These are phyloP conservation scores for Acleris sparsana DNA, from an alignment of 2,888 invertebrate species.

Conservation along the genomic window DNA sequence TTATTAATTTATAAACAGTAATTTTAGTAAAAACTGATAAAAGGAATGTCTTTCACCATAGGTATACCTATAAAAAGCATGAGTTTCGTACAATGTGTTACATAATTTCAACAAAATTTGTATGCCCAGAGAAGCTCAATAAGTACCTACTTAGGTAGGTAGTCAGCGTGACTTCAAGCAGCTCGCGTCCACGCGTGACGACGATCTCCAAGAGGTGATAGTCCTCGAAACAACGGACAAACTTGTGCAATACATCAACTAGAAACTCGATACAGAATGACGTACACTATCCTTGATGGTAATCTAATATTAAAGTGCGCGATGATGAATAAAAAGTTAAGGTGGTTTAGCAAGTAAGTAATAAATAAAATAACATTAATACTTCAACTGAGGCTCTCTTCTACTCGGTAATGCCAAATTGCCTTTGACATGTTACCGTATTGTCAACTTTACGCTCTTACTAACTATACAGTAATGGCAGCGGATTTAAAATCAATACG, in stretches of 20 bases:
- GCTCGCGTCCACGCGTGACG: slow-evolving; percentile 25
- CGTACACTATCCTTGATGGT: slow-evolving; percentile 22
- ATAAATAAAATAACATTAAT: too few species aligned
- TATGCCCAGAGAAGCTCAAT: slow-evolving; percentile 12
- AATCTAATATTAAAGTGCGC: slow-evolving; percentile 27
- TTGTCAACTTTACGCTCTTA: too few species aligned
- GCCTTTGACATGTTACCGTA: too few species aligned
- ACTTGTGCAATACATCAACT: slow-evolving; percentile 31
- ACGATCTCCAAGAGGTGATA: slow-evolving; percentile 18
- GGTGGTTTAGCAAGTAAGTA: too few species aligned
- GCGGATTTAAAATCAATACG: too few species aligned
- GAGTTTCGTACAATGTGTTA: background rate
- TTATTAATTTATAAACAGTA: too few species aligned
- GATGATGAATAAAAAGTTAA: background rate
- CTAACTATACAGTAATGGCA: too few species aligned
- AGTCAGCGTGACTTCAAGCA: slow-evolving; percentile 18
- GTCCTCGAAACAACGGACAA: slow-evolving; percentile 5
- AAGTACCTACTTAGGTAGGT: too few species aligned
- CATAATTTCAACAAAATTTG: slow-evolving; percentile 10
- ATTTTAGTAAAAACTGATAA: background rate
- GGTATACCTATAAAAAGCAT: background rate
- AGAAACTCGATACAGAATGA: slow-evolving; percentile 27
- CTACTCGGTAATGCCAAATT: too few species aligned
- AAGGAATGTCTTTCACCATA: background rate
- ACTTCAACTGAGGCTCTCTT: too few species aligned